phyloP scores from a whole-genome alignment of 2,113 vertebrate genomes.

The Spheniscus mendiculus region DNA sequence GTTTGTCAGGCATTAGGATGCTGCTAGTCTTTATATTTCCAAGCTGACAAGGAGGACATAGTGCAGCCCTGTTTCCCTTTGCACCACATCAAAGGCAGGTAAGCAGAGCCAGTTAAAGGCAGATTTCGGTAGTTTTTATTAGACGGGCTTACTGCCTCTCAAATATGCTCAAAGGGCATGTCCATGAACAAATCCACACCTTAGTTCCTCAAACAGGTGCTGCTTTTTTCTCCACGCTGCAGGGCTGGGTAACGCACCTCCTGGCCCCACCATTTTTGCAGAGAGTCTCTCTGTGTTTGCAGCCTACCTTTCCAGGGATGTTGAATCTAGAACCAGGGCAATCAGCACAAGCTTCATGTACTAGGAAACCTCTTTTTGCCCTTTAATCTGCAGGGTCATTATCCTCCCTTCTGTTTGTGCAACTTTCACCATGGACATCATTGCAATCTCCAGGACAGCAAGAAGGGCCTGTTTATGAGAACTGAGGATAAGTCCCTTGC shows the following conservation, averaged over 20 bases:
- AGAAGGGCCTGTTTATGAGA: conserved; percentile 33
- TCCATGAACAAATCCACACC: conserved; percentile 12
- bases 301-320: background rate
- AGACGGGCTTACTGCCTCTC: background rate
- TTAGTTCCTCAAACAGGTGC: conserved; percentile 15
- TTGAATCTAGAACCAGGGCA: background rate
- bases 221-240: background rate
- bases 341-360: background rate
- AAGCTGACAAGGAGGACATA: background rate
- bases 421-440: conserved; percentile 24
- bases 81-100: background rate
- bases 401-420: conserved; percentile 30
- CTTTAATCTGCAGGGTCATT: background rate
- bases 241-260: background rate
- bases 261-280: background rate
- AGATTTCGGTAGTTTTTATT: conserved; percentile 10
- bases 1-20: background rate
- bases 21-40: background rate
- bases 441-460: conserved; percentile 23
- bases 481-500: background rate
- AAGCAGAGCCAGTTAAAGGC: background rate
- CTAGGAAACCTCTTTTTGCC: conserved; percentile 7
- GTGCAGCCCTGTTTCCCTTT: background rate
- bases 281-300: background rate
- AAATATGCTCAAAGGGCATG: background rate